phyloP scores from a whole-genome alignment of 2,797 vertebrate species.

The Sarcophilus harrisii region DNA sequence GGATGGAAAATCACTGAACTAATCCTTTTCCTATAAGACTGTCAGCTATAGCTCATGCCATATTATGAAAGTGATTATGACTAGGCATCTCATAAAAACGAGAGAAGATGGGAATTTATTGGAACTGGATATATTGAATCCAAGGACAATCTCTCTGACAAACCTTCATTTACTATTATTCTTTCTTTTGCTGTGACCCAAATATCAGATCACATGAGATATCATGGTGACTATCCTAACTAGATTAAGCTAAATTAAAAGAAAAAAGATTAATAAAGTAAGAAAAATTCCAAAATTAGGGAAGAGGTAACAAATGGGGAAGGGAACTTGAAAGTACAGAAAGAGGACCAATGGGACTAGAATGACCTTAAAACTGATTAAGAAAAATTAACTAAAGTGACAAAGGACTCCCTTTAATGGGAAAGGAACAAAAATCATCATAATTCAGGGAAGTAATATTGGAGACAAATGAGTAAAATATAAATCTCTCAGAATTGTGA shows the following conservation, averaged over 20 bases:
- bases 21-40: not conserved
- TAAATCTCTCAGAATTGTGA: not conserved
- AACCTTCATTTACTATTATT: not conserved
- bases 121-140: not conserved
- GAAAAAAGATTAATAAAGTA: not conserved
- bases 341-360: not conserved
- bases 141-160: not conserved
- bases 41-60: not conserved
- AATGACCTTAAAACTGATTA: not conserved
- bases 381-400: not conserved
- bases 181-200: not conserved
- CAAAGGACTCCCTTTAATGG: not conserved
- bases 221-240: not conserved
- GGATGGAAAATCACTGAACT: not conserved
- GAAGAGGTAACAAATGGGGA: not conserved
- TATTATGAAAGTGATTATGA: not conserved
- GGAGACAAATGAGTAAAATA: not conserved
- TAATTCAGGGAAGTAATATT: not conserved
- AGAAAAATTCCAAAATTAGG: not conserved
- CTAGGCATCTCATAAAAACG: not conserved
- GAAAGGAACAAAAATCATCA: not conserved
- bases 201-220: not conserved
- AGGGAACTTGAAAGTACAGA: not conserved
- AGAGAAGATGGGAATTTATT: not conserved
- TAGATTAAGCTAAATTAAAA: not conserved